Evolutionary conservation across 2,797 vertebrate species (phyloP).

Genomic region (Hipposideros larvatus): DNA sequence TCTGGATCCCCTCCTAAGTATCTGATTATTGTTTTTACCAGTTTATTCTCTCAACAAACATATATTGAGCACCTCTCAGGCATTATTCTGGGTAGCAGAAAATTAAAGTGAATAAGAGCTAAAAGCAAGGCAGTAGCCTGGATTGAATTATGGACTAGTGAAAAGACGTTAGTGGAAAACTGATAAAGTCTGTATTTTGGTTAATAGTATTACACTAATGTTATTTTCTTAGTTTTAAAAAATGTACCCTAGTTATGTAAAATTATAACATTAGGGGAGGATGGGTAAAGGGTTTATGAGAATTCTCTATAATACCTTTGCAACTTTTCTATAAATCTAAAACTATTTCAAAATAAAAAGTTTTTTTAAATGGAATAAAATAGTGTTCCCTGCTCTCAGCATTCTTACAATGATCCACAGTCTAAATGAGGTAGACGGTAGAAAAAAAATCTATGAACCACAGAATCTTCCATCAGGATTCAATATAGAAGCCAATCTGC

Average conservation of each 20-base stretch:
- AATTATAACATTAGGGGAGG: background rate
- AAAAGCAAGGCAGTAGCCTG: background rate
- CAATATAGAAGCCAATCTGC: background rate
- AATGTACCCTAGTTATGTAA: background rate
- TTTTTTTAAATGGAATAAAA: background rate
- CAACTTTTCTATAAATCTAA: background rate
- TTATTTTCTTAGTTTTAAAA: slow-evolving; percentile 17
- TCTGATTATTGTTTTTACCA: background rate
- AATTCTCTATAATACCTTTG: background rate
- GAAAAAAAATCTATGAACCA: background rate
- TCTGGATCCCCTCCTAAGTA: background rate
- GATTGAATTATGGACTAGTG: background rate
- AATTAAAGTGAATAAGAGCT: background rate
- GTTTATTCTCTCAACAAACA: background rate
- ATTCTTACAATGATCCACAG: background rate
- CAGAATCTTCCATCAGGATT: background rate
- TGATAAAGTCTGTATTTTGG: background rate
- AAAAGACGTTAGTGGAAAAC: background rate
- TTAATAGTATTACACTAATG: background rate
- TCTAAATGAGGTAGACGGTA: background rate
- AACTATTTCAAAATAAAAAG: slow-evolving; percentile 19
- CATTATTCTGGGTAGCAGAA: slow-evolving; percentile 38
- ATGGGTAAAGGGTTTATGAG: background rate
- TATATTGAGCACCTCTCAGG: background rate
- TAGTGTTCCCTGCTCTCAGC: background rate